Evolutionary conservation across 2,888 invertebrate genomes (phyloP), one percentile per base, ranked within the genome.

Genomic region (Leptopilina syphax): DNA sequence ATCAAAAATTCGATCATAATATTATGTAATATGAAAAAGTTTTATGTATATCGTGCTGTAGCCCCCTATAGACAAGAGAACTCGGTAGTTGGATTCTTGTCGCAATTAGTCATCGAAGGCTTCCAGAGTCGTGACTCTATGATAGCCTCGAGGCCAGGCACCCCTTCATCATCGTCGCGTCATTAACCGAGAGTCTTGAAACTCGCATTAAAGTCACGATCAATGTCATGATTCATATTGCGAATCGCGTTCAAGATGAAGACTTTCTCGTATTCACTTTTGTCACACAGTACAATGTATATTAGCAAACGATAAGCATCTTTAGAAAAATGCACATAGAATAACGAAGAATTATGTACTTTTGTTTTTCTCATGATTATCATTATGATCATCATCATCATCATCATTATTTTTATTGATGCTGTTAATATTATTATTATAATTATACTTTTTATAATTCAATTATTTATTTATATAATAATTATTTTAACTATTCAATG

Each of bases 61-160:
- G 63, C 24, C 24, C 9, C 50, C 9, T 50, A 50, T 60, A 57
- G 44, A 60, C 65, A 67, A 77, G 67, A 79, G 66, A 63, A 77
- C 78, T 80, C 82, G 77, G 83, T 82, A 83, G 80, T 85, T 85
- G 79, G 65, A 77, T 81, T 85, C 84, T 85, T 82, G 85, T 85
- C 82, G 86, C 86, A 87, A 87, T 88, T 86, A 86, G 85, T 86
- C 86, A 85, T 82, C 82, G 80, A 68, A 66, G 80, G 82, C 79
- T 82, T 78, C 83, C 81, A 76, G 77, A 79, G 80, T 82, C 81
- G 82, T 82, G 80, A 84, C 82, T 79, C 77, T 77, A 65, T 81
- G 82, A 80, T 84, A 80, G 79, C 81, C 67, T 47, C 65, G 67
- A 77, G 79, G 57, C 76, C 76, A 60, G 24, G 68, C 50, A 34